These are phyloP conservation scores for Ranitomeya imitator DNA, from an alignment of 2,113 vertebrate species.

Conservation along the genomic window DNA sequence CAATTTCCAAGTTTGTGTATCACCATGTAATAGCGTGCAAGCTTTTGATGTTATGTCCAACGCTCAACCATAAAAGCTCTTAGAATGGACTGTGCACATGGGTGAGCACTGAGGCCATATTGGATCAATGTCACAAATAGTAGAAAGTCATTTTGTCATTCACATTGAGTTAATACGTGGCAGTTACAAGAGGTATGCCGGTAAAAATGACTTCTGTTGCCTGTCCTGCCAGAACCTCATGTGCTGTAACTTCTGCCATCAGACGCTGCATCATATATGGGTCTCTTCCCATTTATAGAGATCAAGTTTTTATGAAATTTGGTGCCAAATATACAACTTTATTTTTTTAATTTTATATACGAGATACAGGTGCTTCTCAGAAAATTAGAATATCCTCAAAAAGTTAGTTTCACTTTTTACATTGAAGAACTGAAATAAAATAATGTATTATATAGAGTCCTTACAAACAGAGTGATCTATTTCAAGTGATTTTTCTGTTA, in stretches of 20 bases:
- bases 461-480: too few relatives aligned
- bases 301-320: not conserved
- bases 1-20: conserved; percentile 26
- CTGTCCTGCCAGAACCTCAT: too few relatives aligned
- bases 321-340: not conserved
- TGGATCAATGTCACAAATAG: not conserved
- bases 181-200: not conserved
- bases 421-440: too few relatives aligned
- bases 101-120: not conserved
- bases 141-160: not conserved
- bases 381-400: too few relatives aligned
- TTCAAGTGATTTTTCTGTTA: too few relatives aligned
- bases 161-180: not conserved
- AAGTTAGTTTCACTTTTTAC: too few relatives aligned
- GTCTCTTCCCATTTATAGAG: not conserved
- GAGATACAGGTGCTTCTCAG: too few relatives aligned
- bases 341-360: too few relatives aligned
- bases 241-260: not conserved
- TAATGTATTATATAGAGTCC: too few relatives aligned
- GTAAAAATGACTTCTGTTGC: not conserved
- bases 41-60: conserved; percentile 17
- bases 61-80: not conserved
- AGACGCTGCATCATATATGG: not conserved
- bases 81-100: not conserved
- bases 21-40: conserved; percentile 37